phyloP scores from a whole-genome alignment of 2,888 invertebrate genomes.

The Eupithecia inturbata region DNA sequence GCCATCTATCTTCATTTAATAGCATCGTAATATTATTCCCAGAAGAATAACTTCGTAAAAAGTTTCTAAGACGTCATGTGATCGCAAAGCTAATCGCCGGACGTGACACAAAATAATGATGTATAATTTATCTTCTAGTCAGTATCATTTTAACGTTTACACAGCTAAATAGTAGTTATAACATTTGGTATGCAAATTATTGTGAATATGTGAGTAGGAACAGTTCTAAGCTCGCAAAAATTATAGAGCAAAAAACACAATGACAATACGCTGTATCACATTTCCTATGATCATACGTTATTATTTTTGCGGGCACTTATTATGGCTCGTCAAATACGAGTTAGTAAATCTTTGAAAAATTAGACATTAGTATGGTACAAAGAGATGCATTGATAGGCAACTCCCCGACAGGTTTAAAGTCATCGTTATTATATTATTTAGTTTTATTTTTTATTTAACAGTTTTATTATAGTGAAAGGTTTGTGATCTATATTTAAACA shows the following conservation, averaged over 20 bases:
- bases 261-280: background rate
- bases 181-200: conserved; percentile 30
- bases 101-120: conserved; percentile 56
- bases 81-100: conserved; percentile 51
- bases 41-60: conserved; percentile 37
- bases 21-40: conserved; percentile 36
- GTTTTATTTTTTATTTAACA: background rate
- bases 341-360: background rate
- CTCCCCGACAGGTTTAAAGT: background rate
- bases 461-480: background rate
- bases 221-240: conserved; percentile 17
- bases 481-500: too few species aligned
- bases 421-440: background rate
- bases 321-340: conserved; percentile 8
- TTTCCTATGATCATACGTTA: conserved; percentile 8
- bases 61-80: conserved; percentile 51
- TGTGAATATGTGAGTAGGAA: conserved; percentile 17
- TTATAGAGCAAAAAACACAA: conserved; percentile 15
- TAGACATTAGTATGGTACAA: background rate
- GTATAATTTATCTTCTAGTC: conserved; percentile 49
- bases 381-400: background rate
- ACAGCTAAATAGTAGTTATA: conserved; percentile 28
- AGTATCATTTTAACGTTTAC: conserved; percentile 44
- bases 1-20: conserved; percentile 40
- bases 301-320: background rate